Conservation (phyloP, 2,888 invertebrate genomes). For the Pachliopta kotzebuea region DNA sequence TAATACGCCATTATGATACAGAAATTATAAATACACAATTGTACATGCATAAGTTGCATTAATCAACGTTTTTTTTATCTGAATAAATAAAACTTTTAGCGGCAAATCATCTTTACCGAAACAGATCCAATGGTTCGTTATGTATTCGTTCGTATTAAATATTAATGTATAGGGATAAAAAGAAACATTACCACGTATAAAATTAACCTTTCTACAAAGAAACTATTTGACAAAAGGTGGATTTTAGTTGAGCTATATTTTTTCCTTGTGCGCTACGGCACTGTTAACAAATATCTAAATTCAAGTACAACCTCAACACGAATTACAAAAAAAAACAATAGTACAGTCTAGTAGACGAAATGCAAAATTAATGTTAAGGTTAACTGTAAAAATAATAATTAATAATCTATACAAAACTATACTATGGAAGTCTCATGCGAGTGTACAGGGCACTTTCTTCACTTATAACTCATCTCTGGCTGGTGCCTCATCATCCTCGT, state of each 20-base stretch:
- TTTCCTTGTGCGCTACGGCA: conserved; percentile 11
- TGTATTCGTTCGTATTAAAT: conserved; percentile 53
- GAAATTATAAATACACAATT: conserved; percentile 74
- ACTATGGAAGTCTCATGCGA: conserved; percentile 69
- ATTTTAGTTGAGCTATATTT: not conserved
- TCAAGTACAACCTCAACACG: conserved; percentile 49
- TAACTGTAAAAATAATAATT: conserved; percentile 58
- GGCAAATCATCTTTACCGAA: conserved; percentile 45
- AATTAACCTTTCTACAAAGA: not conserved
- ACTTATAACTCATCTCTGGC: conserved; percentile 90
- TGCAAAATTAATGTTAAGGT: conserved; percentile 50
- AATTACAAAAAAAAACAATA: conserved; percentile 31
- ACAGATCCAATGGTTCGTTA: conserved; percentile 34
- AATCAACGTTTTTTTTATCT: conserved; percentile 57
- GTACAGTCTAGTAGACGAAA: conserved; percentile 66
- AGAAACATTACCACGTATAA: not conserved
- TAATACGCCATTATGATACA: conserved; percentile 69
- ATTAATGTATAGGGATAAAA: conserved; percentile 42
- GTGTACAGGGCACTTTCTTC: conserved; percentile 41
- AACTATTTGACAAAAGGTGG: not conserved
- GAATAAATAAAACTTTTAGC: conserved; percentile 61
- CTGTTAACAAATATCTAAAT: conserved; percentile 31
- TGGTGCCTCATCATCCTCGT: conserved; percentile 87
- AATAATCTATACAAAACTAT: conserved; percentile 70
- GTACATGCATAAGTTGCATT: conserved; percentile 55